These are phyloP conservation scores for Poeciliopsis turneri DNA, from an alignment of 2,797 vertebrate species.

Conservation along the genomic window DNA sequence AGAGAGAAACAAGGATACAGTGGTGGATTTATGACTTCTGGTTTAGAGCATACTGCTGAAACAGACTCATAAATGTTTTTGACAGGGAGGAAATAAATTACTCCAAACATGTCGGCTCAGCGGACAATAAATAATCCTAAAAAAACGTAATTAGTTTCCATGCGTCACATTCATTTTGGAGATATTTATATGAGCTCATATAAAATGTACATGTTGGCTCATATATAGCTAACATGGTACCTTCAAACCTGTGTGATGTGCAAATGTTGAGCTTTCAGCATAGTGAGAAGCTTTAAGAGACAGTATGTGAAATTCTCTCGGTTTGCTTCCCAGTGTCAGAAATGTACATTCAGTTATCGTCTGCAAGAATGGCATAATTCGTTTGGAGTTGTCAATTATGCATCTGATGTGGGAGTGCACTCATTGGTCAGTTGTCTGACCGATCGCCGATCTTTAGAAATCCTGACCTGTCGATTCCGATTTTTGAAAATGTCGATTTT, in stretches of 20 bases:
- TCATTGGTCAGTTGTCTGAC: no score
- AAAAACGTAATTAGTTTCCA: constrained; percentile 69
- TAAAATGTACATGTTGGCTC: constrained; percentile 23
- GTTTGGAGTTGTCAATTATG: not conserved
- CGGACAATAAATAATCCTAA: constrained; percentile 74
- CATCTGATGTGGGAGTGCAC: not conserved
- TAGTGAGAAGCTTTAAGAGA: constrained; percentile 13
- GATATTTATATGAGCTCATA: constrained; percentile 62
- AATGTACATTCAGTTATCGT: not conserved
- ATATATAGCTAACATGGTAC: constrained; percentile 32
- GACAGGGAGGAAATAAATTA: constrained; percentile 74
- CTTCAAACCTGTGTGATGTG: constrained; percentile 28
- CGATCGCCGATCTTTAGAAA: no score
- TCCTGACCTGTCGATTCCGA: no score
- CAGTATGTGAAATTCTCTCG: constrained; percentile 19
- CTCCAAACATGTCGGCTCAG: constrained; percentile 68
- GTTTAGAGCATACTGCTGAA: constrained; percentile 71
- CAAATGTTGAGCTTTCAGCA: constrained; percentile 22
- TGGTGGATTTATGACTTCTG: constrained; percentile 66
- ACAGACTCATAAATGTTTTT: constrained; percentile 80
- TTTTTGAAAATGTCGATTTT: no score
- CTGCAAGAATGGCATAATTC: not conserved
- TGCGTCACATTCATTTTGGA: constrained; percentile 54
- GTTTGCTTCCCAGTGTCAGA: constrained; percentile 20
- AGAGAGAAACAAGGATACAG: constrained; percentile 42